phyloP scores from a whole-genome alignment of 2,113 vertebrate genomes.

The Scolopax mira region DNA sequence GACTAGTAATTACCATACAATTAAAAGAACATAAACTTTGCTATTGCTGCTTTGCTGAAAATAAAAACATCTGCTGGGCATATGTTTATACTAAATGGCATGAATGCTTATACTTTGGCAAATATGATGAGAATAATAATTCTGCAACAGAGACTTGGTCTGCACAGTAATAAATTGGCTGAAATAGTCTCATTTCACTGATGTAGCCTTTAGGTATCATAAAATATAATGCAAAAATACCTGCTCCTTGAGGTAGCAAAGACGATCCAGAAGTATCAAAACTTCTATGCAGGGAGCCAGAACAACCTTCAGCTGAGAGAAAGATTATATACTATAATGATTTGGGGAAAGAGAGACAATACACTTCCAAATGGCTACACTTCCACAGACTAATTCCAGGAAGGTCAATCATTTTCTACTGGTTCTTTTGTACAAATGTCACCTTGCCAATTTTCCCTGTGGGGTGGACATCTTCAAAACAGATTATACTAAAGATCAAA shows the following conservation, averaged over 20 bases:
- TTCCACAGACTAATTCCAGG: slow-evolving; percentile 27
- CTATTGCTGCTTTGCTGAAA: slow-evolving; percentile 54
- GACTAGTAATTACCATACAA: slow-evolving; percentile 65
- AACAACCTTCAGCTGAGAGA: slow-evolving; percentile 88
- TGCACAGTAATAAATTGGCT: slow-evolving; percentile 25
- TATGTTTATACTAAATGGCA: slow-evolving; percentile 55
- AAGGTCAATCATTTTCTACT: background rate
- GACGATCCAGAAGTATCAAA: slow-evolving; percentile 93
- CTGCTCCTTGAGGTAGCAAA: slow-evolving; percentile 97
- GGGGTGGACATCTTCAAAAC: slow-evolving; percentile 36
- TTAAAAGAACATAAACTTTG: slow-evolving; percentile 68
- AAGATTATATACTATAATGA: slow-evolving; percentile 35
- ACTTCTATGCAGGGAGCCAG: slow-evolving; percentile 94
- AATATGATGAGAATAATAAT: slow-evolving; percentile 61
- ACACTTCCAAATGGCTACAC: background rate
- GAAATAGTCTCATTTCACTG: slow-evolving; percentile 26
- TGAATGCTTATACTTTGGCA: slow-evolving; percentile 49
- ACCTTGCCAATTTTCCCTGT: background rate
- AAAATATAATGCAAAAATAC: slow-evolving; percentile 75
- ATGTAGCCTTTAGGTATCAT: slow-evolving; percentile 34
- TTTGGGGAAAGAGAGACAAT: background rate
- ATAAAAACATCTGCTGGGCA: slow-evolving; percentile 71
- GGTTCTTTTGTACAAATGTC: background rate
- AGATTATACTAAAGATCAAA: slow-evolving; percentile 55
- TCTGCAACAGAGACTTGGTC: slow-evolving; percentile 21